Percentiles rank a stretch among this genome's conserved stretches.
Evolutionary conservation across 2,888 invertebrate species (phyloP).

Genomic region (Eupithecia dodoneata): DNA sequence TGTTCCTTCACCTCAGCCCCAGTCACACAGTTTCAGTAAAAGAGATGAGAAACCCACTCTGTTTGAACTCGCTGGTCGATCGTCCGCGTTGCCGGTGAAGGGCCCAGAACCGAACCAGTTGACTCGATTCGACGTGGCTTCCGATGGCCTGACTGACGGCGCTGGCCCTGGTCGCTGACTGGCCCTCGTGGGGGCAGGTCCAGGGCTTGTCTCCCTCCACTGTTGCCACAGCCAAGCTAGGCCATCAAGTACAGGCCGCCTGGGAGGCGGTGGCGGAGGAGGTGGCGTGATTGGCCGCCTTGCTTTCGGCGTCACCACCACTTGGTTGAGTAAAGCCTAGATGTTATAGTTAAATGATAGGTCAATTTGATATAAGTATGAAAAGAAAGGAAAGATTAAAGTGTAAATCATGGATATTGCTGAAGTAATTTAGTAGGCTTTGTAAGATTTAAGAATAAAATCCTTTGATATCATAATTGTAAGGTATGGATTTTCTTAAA

Average conservation of each 20-base stretch:
- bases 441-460: not conserved
- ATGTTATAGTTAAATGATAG: slow-evolving; percentile 68
- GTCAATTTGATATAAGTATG: slow-evolving; percentile 43
- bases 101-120: slow-evolving; percentile 82
- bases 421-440: slow-evolving; percentile 8
- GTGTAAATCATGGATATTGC: slow-evolving; percentile 25
- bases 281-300: slow-evolving; percentile 71
- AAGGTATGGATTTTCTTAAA: not conserved
- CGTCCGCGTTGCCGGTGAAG: slow-evolving; percentile 79
- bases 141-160: slow-evolving; percentile 59
- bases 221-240: slow-evolving; percentile 84
- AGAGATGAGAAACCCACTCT: slow-evolving; percentile 82
- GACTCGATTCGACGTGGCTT: slow-evolving; percentile 66
- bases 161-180: slow-evolving; percentile 41
- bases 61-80: slow-evolving; percentile 67
- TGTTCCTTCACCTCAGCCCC: slow-evolving; percentile 75
- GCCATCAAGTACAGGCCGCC: slow-evolving; percentile 82
- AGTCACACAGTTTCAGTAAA: slow-evolving; percentile 77
- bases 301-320: slow-evolving; percentile 82
- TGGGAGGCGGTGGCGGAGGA: slow-evolving; percentile 70
- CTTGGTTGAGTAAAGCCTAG: slow-evolving; percentile 84
- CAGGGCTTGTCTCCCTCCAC: slow-evolving; percentile 82
- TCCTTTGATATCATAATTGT: not conserved
- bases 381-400: slow-evolving; percentile 38
- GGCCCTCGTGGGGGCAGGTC: slow-evolving; percentile 59